Conservation (phyloP, 2,888 invertebrate genomes). For the Chydorus sphaericus region DNA sequence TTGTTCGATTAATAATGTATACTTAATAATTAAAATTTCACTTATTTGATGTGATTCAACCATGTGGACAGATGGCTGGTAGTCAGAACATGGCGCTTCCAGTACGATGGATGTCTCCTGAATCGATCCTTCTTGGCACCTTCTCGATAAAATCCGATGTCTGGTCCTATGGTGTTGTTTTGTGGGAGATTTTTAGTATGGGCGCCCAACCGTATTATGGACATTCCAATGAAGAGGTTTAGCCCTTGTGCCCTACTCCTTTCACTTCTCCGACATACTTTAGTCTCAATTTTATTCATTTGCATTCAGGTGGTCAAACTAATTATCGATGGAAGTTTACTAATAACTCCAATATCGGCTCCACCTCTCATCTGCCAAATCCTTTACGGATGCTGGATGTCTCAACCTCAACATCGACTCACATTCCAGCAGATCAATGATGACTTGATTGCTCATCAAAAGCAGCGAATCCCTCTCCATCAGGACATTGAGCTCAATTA, state of each 20-base stretch:
- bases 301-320: slow-evolving; percentile 47
- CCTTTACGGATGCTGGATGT: slow-evolving; percentile 66
- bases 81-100: slow-evolving; percentile 68
- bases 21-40: too few species aligned
- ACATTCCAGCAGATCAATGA: slow-evolving; percentile 42
- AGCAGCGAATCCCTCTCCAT: too few species aligned
- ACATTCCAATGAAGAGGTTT: slow-evolving; percentile 66
- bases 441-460: neutral
- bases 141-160: slow-evolving; percentile 84
- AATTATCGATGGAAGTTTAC: slow-evolving; percentile 59
- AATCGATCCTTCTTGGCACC: slow-evolving; percentile 74
- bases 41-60: too few species aligned
- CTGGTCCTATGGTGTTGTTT: slow-evolving; percentile 82
- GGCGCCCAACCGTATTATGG: slow-evolving; percentile 90
- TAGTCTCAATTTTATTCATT: neutral
- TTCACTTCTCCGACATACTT: slow-evolving; percentile 30
- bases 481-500: too few species aligned
- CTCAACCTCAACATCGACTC: slow-evolving; percentile 59
- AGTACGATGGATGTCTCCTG: slow-evolving; percentile 92
- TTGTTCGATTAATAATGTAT: too few species aligned
- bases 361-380: slow-evolving; percentile 53
- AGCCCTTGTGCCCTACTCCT: slow-evolving; percentile 46
- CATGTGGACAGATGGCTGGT: slow-evolving; percentile 49
- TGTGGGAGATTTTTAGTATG: slow-evolving; percentile 86
- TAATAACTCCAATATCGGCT: slow-evolving; percentile 64